Evolutionary conservation across 2,888 invertebrate genomes (phyloP), one percentile per base, ranked within the genome.

Genomic region (Cryptocephalus primarius): DNA sequence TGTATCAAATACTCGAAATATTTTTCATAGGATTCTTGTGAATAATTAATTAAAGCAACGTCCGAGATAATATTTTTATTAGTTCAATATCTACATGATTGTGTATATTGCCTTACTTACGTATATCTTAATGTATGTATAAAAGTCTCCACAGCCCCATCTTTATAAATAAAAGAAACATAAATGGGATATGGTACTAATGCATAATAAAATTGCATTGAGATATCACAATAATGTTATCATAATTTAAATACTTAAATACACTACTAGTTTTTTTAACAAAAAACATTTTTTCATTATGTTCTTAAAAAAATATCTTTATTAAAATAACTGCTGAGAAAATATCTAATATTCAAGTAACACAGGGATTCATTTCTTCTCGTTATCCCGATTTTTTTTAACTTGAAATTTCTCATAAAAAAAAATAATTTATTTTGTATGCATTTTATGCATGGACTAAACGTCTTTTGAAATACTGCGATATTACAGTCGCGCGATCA

Each of bases 101-200:
- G 61, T 61, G 59, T 61, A 58, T 59, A 59, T 59, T 60, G 61
- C 54, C 50, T 55, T 59, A 56, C 55, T 40, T 36, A 11, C 54
- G 56, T 58, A 55, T 55, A 56, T 36, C 46, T 53, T 55, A 57
- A 54, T 60, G 55, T 58, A 57, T 52, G 55, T 59, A 61, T 59
- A 61, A 61, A 60, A 60, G 48, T 56, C 51, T 60, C 61, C 63
- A 63, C 60, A 62, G 62, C 61, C 61, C 58, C 60, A 55, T 59
- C 60, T 58, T 55, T 55, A 48, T 56, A 53, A 55, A 58, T 51
- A 51, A 55, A 49, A 50, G 47, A 42, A 50, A 44, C 52, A 56
- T 53, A 44, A 57, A 52, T 52, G 57, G 58, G 55, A 55, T 55
- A 58, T 55, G 54, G 54, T 52, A 43, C 43, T 51, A 47, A 48